Evolutionary conservation across 2,888 invertebrate genomes (phyloP).

Genomic region (Octonoba sinensis): DNA sequence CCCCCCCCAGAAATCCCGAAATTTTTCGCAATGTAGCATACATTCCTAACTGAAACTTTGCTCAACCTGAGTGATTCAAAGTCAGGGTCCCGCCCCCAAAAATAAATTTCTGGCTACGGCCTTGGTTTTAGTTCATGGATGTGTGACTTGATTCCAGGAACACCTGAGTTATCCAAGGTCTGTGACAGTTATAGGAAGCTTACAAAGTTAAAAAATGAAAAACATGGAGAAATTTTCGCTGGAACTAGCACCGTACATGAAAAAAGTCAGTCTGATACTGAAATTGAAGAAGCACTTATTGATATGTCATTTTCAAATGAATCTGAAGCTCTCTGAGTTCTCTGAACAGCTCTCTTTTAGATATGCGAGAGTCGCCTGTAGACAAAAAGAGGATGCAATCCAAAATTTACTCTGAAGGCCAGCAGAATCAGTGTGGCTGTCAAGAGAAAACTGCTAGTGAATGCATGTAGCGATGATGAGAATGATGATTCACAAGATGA

Average conservation of each 20-base stretch:
- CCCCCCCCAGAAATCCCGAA: too few species aligned
- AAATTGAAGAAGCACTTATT: neutral
- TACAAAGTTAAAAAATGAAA: constrained; percentile 1
- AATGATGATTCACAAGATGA: constrained; percentile 6
- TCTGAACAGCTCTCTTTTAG: constrained; percentile 3
- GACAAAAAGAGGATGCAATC: constrained; percentile 6
- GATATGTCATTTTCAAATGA: constrained; percentile 4
- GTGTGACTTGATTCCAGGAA: neutral
- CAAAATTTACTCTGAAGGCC: neutral
- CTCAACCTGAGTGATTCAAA: too few species aligned
- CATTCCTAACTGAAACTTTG: too few species aligned
- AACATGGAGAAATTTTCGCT: neutral
- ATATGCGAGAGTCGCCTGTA: constrained; percentile 4
- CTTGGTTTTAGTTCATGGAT: too few species aligned
- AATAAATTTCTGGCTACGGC: too few species aligned
- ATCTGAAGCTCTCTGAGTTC: too few species aligned
- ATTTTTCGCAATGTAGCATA: too few species aligned
- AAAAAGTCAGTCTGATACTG: too few species aligned
- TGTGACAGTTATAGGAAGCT: constrained; percentile 5
- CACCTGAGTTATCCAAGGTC: neutral
- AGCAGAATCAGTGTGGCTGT: too few species aligned
- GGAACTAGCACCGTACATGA: neutral
- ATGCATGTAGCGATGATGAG: neutral
- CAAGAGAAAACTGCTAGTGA: too few species aligned
- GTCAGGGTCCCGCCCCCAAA: too few species aligned